Evolutionary conservation across 2,797 vertebrate genomes (phyloP), one percentile per base, ranked within the genome.

Genomic region (Parotocinclus haroldoi): DNA sequence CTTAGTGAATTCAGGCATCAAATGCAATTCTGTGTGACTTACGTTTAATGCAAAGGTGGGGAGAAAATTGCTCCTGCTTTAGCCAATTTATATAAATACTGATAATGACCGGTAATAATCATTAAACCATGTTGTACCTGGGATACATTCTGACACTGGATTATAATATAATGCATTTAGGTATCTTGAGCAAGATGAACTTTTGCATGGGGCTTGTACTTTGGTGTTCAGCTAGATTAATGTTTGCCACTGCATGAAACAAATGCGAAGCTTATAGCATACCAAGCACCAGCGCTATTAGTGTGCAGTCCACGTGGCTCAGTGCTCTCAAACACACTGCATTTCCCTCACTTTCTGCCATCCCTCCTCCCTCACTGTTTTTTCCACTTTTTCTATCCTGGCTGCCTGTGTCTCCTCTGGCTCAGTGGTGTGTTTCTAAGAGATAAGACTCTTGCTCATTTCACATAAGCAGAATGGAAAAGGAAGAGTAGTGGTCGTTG

Each of bases 391-490:
- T 63, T 82, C 81, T 78, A 72, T 80, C 76, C 76, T 80, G 76
- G 76, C 81, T 80, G 81, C 80, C 79, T 79, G 75, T 83, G 72
- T 84, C 84, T 88, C 87, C 88, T 88, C 87, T 88, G 86, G 88
- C 89, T 89, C 87, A 87, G 88, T 86, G 86, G 88, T 90, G 86
- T 91, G 89, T 90, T 91, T 91, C 85, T 83, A 81, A 81, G 86
- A 91, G 89, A 91, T 91, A 91, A 90, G 89, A 84, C 84, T 80
- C 88, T 85, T 89, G 87, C 88, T 89, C 86, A 91, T 91, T 91
- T 91, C 89, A 90, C 89, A 89, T 87, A 87, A 89, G 86, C 83
- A 86, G 83, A 88, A 85, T 83, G 70, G 78, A 86, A 81, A 81
- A 84, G 77, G 80, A 81, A 69, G 78, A 79, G 77, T 66, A 69